Base-by-base conservation (phyloP, 2,888 invertebrate genomes). In the Uropetala carovei region DNA sequence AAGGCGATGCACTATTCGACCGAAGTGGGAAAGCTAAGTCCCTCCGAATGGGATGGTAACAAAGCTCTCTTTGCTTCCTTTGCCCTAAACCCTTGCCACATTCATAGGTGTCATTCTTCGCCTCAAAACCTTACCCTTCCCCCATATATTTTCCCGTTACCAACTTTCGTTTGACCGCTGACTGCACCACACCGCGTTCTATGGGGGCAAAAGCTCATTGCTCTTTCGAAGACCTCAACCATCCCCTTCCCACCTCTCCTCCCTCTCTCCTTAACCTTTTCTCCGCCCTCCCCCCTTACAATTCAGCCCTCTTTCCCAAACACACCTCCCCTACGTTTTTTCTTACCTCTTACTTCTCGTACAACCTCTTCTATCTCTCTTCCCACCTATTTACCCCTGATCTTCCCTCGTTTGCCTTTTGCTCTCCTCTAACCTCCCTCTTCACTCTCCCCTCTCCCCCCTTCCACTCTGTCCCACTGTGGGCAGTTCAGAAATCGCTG, bases 51-150 rank as follows among this genome's bases (percentile, higher is more conserved):
- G 43, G 5, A 43, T 43, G 43, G 43, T 5, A 43, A 43, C 43
- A 43, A 43, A 43, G 5, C 43, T 5, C 43, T 43, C 43, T 43
- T 1, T 43, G 43, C 43, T 43, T 43, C 43, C 43, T 3, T 43
- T 5, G n/a, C n/a, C n/a, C n/a, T n/a, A n/a, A n/a, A 43, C 43
- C 43, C 43, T 43, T 5, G 5, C 68, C 68, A 22, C 68, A n/a
- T 68, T 18, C 68, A 68, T 22, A 68, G 68, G 68, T 68, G 68
- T 68, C 68, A 68, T 68, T 68, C 68, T 68, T 68, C 4, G 68
- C 68, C 10, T 18, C n/a, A 22, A 68, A 13, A 22, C 43, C 43
- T 43, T 43, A 3, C 43, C 43, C 43, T 43, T 43, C 5, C 43
- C 5, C 43, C 43, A 1, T 43, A 3, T 43, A 1, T 43, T 43